Evolutionary conservation across 2,113 vertebrate species (phyloP).

Genomic region (Pelobates fuscus): DNA sequence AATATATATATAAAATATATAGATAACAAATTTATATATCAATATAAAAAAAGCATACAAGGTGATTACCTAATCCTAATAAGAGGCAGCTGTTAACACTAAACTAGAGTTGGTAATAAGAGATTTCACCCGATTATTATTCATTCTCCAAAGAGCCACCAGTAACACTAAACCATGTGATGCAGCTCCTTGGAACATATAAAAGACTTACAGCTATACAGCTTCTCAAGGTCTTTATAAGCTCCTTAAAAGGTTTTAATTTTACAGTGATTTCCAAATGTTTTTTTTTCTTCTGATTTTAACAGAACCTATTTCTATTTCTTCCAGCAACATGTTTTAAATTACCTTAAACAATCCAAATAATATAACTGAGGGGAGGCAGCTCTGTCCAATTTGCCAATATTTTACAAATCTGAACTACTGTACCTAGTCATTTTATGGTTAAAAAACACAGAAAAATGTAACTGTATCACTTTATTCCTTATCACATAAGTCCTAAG

Average conservation of each 20-base stretch:
- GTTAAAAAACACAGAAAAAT: constrained; percentile 17
- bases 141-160: neutral
- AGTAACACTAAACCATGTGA: neutral
- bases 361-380: constrained; percentile 63
- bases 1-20: no score
- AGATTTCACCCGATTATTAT: no score
- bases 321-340: constrained; percentile 73
- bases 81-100: no score
- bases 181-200: constrained; percentile 61
- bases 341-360: constrained; percentile 68
- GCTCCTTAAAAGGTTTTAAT: constrained; percentile 64
- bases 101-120: no score
- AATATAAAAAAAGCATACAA: no score
- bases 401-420: constrained; percentile 60
- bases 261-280: constrained; percentile 69
- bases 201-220: constrained; percentile 68
- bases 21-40: no score
- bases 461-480: neutral
- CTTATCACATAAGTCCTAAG: neutral
- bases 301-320: constrained; percentile 57
- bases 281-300: constrained; percentile 57
- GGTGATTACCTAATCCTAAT: no score
- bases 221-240: constrained; percentile 63
- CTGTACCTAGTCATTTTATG: constrained; percentile 40
- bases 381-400: constrained; percentile 58